These are phyloP conservation scores for Panorpa germanica DNA, from an alignment of 2,888 invertebrate species.

Conservation along the genomic window DNA sequence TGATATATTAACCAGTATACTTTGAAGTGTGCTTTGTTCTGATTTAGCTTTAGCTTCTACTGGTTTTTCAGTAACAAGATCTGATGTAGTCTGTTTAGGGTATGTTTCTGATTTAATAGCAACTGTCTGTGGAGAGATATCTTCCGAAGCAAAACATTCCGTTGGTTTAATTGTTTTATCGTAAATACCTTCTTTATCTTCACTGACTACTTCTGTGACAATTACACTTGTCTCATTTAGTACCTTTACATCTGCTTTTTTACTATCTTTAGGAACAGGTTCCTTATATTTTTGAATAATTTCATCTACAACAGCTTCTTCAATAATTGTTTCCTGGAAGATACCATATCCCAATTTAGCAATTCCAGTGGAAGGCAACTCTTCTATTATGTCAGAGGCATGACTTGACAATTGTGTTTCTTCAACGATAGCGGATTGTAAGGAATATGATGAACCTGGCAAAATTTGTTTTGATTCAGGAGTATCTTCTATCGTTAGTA, in stretches of 20 bases:
- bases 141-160: slow-evolving; percentile 20
- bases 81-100: slow-evolving; percentile 19
- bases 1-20: slow-evolving; percentile 32
- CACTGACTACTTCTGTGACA: slow-evolving; percentile 30
- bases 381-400: slow-evolving; percentile 24
- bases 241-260: slow-evolving; percentile 31
- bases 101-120: slow-evolving; percentile 28
- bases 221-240: slow-evolving; percentile 37
- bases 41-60: slow-evolving; percentile 21
- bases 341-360: slow-evolving; percentile 24
- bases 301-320: slow-evolving; percentile 33
- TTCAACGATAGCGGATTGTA: slow-evolving; percentile 30
- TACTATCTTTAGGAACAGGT: slow-evolving; percentile 24
- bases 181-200: slow-evolving; percentile 17
- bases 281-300: slow-evolving; percentile 23
- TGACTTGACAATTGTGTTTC: slow-evolving; percentile 24
- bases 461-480: slow-evolving; percentile 19
- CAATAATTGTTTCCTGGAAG: slow-evolving; percentile 28
- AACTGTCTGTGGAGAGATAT: slow-evolving; percentile 24
- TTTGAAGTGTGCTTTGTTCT: slow-evolving; percentile 29
- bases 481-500: slow-evolving; percentile 23
- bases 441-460: slow-evolving; percentile 21
- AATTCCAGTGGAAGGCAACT: slow-evolving; percentile 22
- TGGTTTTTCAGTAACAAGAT: slow-evolving; percentile 17
- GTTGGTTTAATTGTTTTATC: slow-evolving; percentile 16